Evolutionary conservation across 2,888 invertebrate species (phyloP).

Genomic region (Leptopilina syphax): DNA sequence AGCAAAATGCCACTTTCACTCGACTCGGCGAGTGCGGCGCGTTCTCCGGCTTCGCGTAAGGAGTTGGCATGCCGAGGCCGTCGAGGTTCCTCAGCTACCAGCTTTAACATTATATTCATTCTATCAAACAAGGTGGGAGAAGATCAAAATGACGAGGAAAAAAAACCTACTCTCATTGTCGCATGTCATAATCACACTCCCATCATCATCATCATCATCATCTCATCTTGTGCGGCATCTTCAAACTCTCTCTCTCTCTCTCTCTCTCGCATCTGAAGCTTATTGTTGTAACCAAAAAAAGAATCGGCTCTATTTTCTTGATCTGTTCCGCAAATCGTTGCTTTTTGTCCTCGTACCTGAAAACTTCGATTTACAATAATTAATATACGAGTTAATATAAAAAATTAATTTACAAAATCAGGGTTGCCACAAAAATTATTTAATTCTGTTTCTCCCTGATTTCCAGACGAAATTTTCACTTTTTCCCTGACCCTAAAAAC

Average conservation of each 20-base stretch:
- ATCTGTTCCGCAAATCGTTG: too few relatives aligned
- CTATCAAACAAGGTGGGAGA: slow-evolving; percentile 32
- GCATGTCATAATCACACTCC: slow-evolving; percentile 29
- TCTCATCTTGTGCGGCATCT: background rate
- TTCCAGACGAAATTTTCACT: too few relatives aligned
- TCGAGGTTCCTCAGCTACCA: slow-evolving; percentile 41
- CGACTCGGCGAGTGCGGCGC: slow-evolving; percentile 50
- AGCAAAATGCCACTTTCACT: slow-evolving; percentile 77
- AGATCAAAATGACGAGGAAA: slow-evolving; percentile 23
- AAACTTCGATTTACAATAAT: too few relatives aligned
- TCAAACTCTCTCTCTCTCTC: background rate
- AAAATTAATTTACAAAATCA: too few relatives aligned
- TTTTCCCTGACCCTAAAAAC: too few relatives aligned
- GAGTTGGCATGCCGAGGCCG: slow-evolving; percentile 56
- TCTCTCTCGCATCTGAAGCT: background rate
- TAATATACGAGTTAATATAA: too few relatives aligned
- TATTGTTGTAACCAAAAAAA: too few relatives aligned
- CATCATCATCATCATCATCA: background rate
- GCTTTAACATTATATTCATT: slow-evolving; percentile 25
- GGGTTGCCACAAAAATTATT: too few relatives aligned
- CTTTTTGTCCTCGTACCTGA: too few relatives aligned
- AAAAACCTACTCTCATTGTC: slow-evolving; percentile 26
- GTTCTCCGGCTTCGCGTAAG: slow-evolving; percentile 44
- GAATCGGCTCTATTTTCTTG: too few relatives aligned
- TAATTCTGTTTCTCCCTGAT: too few relatives aligned